Evolutionary conservation across 92 coral and sea anemone species (phyloP).

Genomic region (Galaxea fascicularis): DNA sequence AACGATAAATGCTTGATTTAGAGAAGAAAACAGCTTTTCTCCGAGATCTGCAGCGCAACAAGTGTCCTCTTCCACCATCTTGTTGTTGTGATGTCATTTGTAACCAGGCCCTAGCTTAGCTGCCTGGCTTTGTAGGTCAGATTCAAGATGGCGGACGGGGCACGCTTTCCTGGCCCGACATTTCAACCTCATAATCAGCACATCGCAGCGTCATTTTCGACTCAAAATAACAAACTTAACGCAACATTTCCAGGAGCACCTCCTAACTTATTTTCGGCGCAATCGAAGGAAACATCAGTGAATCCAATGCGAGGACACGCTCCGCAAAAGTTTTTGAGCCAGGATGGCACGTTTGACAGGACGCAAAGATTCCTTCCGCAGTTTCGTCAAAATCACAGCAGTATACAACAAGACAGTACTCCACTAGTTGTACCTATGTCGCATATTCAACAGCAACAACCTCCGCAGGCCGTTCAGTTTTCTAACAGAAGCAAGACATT

Average conservation of each 20-base stretch:
- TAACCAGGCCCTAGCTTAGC: constrained; percentile 65
- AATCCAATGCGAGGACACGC: constrained; percentile 18
- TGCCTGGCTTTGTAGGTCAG: constrained; percentile 47
- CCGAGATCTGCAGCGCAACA: constrained; percentile 63
- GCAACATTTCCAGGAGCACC: constrained; percentile 15
- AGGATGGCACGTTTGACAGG: neutral
- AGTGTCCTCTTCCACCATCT: constrained; percentile 72
- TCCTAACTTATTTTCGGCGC: constrained; percentile 3
- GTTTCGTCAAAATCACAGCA: constrained; percentile 18
- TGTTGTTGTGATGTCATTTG: constrained; percentile 45
- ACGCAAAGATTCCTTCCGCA: constrained; percentile 6
- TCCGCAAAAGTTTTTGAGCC: constrained; percentile 6
- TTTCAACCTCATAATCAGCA: constrained; percentile 37
- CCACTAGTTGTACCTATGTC: neutral
- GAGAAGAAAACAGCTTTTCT: constrained; percentile 70
- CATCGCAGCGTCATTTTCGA: constrained; percentile 14
- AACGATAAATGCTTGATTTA: constrained; percentile 77
- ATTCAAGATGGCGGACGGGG: constrained; percentile 78
- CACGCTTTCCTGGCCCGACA: constrained; percentile 47
- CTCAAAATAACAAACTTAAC: neutral
- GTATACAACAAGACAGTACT: constrained; percentile 7
- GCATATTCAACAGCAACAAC: constrained; percentile 5
- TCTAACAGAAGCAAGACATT: neutral
- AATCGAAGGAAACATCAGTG: neutral
- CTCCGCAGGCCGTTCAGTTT: constrained; percentile 1